phyloP scores from a whole-genome alignment of 2,113 vertebrate genomes.

The Thamnaconus septentrionalis region DNA sequence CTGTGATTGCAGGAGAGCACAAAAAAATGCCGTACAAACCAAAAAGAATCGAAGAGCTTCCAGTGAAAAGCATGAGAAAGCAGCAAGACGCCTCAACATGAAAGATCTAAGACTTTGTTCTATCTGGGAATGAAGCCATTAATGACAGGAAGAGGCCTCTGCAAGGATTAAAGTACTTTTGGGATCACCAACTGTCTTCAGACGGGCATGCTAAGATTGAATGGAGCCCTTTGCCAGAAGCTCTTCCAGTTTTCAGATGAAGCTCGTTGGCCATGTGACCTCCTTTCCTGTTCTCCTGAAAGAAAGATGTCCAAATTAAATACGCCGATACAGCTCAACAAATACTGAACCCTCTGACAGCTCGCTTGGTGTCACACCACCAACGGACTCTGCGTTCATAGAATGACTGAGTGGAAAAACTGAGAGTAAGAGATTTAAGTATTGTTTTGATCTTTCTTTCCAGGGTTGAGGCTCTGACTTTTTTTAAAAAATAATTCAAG shows the following conservation, averaged over 20 bases:
- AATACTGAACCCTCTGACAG: too few species aligned
- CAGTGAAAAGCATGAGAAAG: conserved; percentile 3
- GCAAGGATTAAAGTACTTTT: conserved; percentile 23
- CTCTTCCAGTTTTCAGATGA: conserved; percentile 7
- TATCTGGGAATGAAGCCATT: conserved; percentile 6
- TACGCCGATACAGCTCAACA: too few species aligned
- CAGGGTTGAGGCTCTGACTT: too few species aligned
- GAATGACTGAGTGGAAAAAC: too few species aligned
- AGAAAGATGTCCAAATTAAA: too few species aligned
- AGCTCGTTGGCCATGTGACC: neutral
- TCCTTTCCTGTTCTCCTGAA: neutral
- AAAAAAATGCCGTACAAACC: neutral
- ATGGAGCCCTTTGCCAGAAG: neutral
- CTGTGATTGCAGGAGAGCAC: conserved; percentile 68
- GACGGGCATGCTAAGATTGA: neutral
- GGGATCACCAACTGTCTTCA: conserved; percentile 5
- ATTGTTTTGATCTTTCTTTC: too few species aligned
- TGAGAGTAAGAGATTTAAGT: too few species aligned
- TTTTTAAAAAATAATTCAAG: neutral
- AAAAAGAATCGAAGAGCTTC: neutral
- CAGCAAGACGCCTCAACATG: neutral
- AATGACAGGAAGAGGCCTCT: conserved; percentile 3
- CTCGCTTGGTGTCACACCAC: neutral
- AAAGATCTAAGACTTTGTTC: conserved; percentile 3
- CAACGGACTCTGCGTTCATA: neutral